Evolutionary conservation across 2,113 vertebrate genomes (phyloP), one percentile per base, ranked within the genome.

Genomic region (Sinocyclocheilus rhinocerous): DNA sequence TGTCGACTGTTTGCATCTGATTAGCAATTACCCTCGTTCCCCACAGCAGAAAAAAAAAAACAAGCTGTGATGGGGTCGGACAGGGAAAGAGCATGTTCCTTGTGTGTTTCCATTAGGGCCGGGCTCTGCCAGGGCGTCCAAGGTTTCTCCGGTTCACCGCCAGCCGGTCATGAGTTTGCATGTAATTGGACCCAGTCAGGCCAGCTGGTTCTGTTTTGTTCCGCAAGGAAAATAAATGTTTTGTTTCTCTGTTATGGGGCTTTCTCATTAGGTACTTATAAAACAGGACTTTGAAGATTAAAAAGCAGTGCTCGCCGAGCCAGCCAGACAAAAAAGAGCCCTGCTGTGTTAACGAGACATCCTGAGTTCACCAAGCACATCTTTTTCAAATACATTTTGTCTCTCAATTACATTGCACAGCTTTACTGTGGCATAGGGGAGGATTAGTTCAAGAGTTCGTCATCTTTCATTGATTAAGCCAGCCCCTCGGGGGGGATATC

Each of bases 231-330:
- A 92, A 93, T 93, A 94, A 94, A 94, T 93, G 91, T 91, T 94
- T 94, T 91, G 92, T 94, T 95, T 94, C 92, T 92, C 33, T 48
- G 91, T 92, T 93, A 92, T 94, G 91, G 90, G 92, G 93, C 92
- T 90, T 88, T 89, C 88, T 93, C 91, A 93, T 95, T 94, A 93
- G 70, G 84, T 91, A 92, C 92, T 92, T 93, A 93, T 92, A 92
- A 93, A 95, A 91, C 91, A 84, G 84, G 92, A 92, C 93, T 94
- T 94, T 94, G 92, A 94, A 93, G 93, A 94, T 93, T 92, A 93
- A 89, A 94, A 94, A 92, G 90, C 90, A 93, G 91, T 91, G 92
- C 89, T 87, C 72, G 61, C 10, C 33, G 87, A 93, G 57, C 61
- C 88, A 92, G 90, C 88, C 91, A 91, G 89, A 93, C 91, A 90